phyloP scores from a whole-genome alignment of 2,888 invertebrate species.

The Stegana nigrithorax region DNA sequence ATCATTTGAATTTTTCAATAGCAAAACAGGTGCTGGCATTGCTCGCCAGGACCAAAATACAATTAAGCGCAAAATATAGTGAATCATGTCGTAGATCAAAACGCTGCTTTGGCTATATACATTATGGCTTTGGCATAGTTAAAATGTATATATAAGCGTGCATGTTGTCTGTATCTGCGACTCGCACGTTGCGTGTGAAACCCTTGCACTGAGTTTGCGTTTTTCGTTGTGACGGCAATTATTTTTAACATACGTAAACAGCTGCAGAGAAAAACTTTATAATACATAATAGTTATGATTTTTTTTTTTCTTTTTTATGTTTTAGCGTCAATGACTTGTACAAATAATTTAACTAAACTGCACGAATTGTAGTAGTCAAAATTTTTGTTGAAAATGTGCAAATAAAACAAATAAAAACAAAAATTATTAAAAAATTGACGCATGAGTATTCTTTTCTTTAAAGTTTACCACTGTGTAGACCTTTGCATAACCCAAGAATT shows the following conservation, averaged over 20 bases:
- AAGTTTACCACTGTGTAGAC: too few species aligned
- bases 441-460: neutral
- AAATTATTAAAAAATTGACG: neutral
- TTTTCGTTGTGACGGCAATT: neutral
- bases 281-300: conserved; percentile 54
- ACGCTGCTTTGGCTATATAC: too few species aligned
- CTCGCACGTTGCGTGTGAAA: neutral
- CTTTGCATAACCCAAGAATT: too few species aligned
- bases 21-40: conserved; percentile 67
- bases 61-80: conserved; percentile 41
- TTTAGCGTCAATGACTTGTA: too few species aligned
- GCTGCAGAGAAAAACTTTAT: conserved; percentile 67
- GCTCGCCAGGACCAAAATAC: conserved; percentile 68
- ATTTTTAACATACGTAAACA: conserved; percentile 58
- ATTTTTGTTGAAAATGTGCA: neutral
- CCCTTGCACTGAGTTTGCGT: neutral
- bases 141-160: neutral
- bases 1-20: too few species aligned
- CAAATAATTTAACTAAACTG: conserved; percentile 27
- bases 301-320: conserved; percentile 15
- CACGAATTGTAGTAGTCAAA: conserved; percentile 1
- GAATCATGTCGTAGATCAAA: too few species aligned
- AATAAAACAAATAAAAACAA: neutral
- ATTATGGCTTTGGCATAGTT: too few species aligned
- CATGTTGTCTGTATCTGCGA: too few species aligned